Base-by-base conservation (phyloP, 2,888 invertebrate genomes). In the Eustalomyia histrio region DNA sequence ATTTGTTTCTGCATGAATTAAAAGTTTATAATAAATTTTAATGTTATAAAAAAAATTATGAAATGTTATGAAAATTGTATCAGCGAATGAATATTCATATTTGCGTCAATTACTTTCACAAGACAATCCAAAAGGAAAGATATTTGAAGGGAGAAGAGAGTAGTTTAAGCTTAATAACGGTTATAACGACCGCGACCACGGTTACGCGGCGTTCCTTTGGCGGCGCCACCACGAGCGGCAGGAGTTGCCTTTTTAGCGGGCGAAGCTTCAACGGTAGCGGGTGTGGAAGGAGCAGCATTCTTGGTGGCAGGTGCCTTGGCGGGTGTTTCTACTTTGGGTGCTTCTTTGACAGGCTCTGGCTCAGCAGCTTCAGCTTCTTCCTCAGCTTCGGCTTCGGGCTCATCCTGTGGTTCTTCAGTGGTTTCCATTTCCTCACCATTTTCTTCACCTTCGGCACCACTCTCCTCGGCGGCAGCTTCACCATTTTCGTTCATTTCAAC, bases 401-500 rank as follows among this genome's bases (percentile, higher is more conserved):
- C 64, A 18, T 87, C 86, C 12, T 85, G 85, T 6, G 84, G 83
- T 17, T 86, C 87, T 21, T 85, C 87, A 17, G 84, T 85, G 24
- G 87, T 86, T 47, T 87, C 87, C n/a, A 88, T 88, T 83, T 89
- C 88, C 55, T 88, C 88, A 17, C 86, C 86, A 52, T 84, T 83
- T 10, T 83, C 87, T 55, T 85, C 85, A 39, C 83, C 85, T 6
- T 86, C 87, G 21, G 85, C 87, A 7, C 88, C n/a, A 2, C 55
- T 86, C 1, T 83, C 83, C 87, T 88, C 78, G 86, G 89, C 91
- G 50, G 83, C 89, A 7, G 86, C 87, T 16, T 89, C 90, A 17
- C 91, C 90, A 57, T 91, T 89, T 14, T 91, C 91, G 57, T 84
- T 84, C 87, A 92, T 92, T 75, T 90, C 90, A 14, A 91, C 92